Percentiles rank a stretch among this genome's conserved stretches.
These are phyloP conservation scores for Hydrozoanthus tunicans DNA, from an alignment of 64 coral and sea anemone species.

Conservation along the genomic window DNA sequence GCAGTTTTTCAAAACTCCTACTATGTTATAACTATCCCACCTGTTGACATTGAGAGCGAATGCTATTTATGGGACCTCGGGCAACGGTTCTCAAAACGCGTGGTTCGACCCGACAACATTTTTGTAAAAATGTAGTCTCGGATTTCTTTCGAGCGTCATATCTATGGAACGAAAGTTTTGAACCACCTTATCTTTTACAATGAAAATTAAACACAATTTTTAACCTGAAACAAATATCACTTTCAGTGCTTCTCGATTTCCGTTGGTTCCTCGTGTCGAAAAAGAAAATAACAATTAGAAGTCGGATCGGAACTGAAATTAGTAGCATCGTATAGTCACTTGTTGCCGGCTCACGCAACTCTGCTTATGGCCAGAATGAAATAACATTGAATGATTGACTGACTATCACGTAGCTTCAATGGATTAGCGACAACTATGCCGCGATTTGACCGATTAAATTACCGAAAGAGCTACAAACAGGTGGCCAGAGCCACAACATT, in stretches of 20 bases:
- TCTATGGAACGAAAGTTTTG: too few relatives aligned
- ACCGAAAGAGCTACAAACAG: slow-evolving; percentile 2
- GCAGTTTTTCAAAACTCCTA: not conserved
- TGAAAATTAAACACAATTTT: not conserved
- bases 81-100: not conserved
- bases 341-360: slow-evolving; percentile 24
- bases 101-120: not conserved
- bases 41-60: slow-evolving; percentile 33
- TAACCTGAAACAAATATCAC: not conserved
- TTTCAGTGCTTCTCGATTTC: slow-evolving; percentile 21
- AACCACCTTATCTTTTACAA: not conserved
- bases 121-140: too few relatives aligned
- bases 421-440: not conserved
- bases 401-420: not conserved
- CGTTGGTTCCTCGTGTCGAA: not conserved
- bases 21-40: not conserved
- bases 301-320: slow-evolving; percentile 22
- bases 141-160: not conserved
- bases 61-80: not conserved
- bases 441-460: slow-evolving; percentile 23
- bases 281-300: slow-evolving; percentile 25
- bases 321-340: not conserved
- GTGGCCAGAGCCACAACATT: slow-evolving; percentile 46
- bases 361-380: not conserved
- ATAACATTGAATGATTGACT: not conserved